Conservation (phyloP, 2,113 vertebrate species). For the Gorsachius goisagi region DNA sequence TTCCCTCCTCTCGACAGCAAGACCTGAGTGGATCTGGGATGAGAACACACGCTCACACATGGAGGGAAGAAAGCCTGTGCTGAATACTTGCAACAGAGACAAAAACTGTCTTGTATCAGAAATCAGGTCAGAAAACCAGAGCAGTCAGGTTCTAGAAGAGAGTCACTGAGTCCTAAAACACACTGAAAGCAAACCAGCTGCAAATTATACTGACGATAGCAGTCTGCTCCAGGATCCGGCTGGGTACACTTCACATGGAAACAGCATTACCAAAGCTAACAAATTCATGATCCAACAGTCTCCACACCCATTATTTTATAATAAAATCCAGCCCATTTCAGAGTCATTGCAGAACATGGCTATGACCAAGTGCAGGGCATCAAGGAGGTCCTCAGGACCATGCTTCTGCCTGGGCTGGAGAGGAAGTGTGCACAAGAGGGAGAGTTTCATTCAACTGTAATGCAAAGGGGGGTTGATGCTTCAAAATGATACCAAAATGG, state of each 20-base stretch:
- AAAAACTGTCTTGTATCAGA: fast-evolving
- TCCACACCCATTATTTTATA: fast-evolving
- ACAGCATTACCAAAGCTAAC: background rate
- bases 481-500: background rate
- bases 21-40: background rate
- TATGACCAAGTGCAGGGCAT: fast-evolving
- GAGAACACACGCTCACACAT: fast-evolving
- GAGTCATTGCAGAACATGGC: background rate
- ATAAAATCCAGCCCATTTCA: background rate
- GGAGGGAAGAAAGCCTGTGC: background rate
- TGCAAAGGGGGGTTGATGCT: background rate
- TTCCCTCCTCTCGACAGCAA: fast-evolving
- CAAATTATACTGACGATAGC: fast-evolving
- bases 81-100: too few relatives aligned
- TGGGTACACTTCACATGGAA: fast-evolving
- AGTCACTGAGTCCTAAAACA: background rate
- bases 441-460: background rate
- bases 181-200: fast-evolving
- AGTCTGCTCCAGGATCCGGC: fast-evolving
- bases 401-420: background rate
- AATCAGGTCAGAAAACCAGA: background rate
- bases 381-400: fast-evolving
- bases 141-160: background rate
- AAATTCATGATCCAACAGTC: fast-evolving
- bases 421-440: fast-evolving